Evolutionary conservation across 2,113 vertebrate species (phyloP).

Genomic region (Oxyura jamaicensis): DNA sequence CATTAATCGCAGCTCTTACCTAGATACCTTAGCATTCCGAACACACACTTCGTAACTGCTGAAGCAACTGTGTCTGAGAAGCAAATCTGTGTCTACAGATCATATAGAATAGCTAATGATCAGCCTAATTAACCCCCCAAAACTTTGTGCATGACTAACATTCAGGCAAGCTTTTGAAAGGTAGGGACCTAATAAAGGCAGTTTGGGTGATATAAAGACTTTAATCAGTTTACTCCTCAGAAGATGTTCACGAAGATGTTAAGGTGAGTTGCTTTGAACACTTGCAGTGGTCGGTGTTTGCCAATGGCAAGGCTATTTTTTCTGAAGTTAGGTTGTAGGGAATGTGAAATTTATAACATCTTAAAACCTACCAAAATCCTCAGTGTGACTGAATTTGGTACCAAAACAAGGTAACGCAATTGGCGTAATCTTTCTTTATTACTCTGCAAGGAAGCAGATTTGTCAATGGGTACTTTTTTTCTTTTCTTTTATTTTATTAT

Average conservation of each 20-base stretch:
- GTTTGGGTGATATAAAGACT: slow-evolving; percentile 46
- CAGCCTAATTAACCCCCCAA: slow-evolving; percentile 63
- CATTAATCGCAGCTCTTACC: neutral
- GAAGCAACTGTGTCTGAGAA: neutral
- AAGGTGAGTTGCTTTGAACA: neutral
- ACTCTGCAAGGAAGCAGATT: neutral
- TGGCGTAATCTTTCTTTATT: neutral
- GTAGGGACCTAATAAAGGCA: slow-evolving; percentile 37
- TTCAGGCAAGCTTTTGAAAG: slow-evolving; percentile 51
- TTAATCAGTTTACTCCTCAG: slow-evolving; percentile 1
- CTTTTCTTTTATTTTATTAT: neutral
- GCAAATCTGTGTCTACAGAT: slow-evolving; percentile 43
- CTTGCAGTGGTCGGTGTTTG: slow-evolving; percentile 12
- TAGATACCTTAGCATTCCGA: neutral
- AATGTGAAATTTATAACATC: neutral
- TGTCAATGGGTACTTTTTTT: neutral
- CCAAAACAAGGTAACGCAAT: neutral
- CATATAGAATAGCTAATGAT: slow-evolving; percentile 61
- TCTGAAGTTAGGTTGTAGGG: neutral
- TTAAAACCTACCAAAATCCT: neutral
- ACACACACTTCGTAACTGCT: neutral
- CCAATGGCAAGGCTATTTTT: slow-evolving; percentile 5
- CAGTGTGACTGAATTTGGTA: neutral
- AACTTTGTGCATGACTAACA: slow-evolving; percentile 42
- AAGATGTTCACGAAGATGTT: slow-evolving; percentile 12